A percentile compares a stretch with the other conserved stretches of the same genome.
Conservation (phyloP, 2,888 invertebrate species). For the Leptinotarsa rubiginosa region DNA sequence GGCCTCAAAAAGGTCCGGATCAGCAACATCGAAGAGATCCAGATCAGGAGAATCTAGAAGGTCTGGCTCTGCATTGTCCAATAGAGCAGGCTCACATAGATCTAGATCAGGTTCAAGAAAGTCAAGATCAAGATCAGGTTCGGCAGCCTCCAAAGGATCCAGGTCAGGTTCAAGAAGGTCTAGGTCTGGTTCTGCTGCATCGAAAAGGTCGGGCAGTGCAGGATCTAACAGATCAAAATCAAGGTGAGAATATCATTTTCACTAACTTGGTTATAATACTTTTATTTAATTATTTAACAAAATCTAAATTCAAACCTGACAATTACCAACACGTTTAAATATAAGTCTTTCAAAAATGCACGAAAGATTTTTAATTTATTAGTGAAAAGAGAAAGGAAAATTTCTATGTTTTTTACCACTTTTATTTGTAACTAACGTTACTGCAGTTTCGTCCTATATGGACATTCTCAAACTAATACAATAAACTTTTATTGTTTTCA, state of each 20-base stretch:
- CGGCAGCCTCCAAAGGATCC: conserved; percentile 41
- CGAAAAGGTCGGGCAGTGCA: conserved; percentile 36
- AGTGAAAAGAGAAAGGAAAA: too few species aligned
- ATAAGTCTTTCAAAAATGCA: too few species aligned
- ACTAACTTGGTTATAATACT: neutral
- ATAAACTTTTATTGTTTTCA: too few species aligned
- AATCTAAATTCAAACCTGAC: too few species aligned
- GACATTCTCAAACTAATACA: too few species aligned
- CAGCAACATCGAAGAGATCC: conserved; percentile 62
- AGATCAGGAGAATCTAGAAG: conserved; percentile 55
- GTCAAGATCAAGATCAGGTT: conserved; percentile 49
- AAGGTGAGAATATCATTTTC: conserved; percentile 20
- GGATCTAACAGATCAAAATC: conserved; percentile 29
- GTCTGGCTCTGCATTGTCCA: conserved; percentile 51
- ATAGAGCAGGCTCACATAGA: conserved; percentile 44
- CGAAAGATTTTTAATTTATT: too few species aligned
- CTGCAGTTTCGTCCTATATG: too few species aligned
- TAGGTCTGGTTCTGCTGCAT: conserved; percentile 38
- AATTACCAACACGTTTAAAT: too few species aligned
- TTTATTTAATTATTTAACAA: too few species aligned
- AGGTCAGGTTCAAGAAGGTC: conserved; percentile 7
- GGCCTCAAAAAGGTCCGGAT: conserved; percentile 61
- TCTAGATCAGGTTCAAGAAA: conserved; percentile 44
- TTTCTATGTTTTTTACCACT: too few species aligned
- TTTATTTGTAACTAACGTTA: too few species aligned